Evolutionary conservation across 2,113 vertebrate species (phyloP).

Genomic region (Bothrops jararaca): DNA sequence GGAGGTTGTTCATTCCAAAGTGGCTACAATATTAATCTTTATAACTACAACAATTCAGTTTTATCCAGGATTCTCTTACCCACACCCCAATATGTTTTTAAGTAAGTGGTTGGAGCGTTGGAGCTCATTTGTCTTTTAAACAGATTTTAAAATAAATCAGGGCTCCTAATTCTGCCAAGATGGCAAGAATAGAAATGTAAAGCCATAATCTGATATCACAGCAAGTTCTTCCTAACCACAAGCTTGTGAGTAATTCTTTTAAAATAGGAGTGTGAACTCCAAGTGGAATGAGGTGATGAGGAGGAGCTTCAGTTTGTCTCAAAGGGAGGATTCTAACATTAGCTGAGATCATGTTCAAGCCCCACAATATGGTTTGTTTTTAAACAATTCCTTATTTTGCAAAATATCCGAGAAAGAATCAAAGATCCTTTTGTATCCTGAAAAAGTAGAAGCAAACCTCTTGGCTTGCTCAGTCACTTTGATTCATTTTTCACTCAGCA

Average conservation of each 20-base stretch:
- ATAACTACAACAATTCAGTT: background rate
- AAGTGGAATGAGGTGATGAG: background rate
- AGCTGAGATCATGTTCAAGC: background rate
- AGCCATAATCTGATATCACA: background rate
- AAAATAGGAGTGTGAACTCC: background rate
- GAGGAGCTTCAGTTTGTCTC: background rate
- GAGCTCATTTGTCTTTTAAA: background rate
- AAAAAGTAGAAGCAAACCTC: too few relatives aligned
- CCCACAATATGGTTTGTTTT: background rate
- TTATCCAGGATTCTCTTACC: background rate
- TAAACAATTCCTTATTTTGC: background rate
- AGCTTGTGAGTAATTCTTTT: background rate
- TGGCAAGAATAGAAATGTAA: background rate
- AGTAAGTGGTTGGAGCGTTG: background rate
- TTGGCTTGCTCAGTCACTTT: background rate
- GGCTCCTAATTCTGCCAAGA: background rate
- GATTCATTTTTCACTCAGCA: background rate
- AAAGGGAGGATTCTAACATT: background rate
- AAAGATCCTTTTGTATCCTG: background rate
- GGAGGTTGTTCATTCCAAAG: background rate
- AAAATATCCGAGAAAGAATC: background rate
- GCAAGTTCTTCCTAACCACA: slow-evolving; percentile 42
- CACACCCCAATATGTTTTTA: background rate
- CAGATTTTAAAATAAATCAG: background rate
- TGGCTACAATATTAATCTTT: background rate